Base-by-base conservation (phyloP, 2,113 vertebrate species). In the Cranoglanis bouderius region DNA sequence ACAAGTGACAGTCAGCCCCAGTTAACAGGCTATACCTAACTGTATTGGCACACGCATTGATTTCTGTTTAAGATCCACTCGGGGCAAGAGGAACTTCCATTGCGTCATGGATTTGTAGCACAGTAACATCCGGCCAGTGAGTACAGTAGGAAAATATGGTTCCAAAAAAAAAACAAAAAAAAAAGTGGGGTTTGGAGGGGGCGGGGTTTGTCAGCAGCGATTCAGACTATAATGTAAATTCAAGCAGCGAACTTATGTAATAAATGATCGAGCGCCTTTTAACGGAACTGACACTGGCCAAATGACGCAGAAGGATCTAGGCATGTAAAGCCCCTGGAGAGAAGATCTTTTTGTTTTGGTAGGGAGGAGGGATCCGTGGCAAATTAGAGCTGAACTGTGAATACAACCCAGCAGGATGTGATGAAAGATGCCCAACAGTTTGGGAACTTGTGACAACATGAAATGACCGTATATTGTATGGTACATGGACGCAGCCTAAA, bases 21-120 rank as follows among this genome's bases (percentile, higher is more conserved):
- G 74, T 92, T 59, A 85, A 70, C 57, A 51, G 43, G 51, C 63
- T 51, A 14, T n/a, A 85, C 43, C 51, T 77, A 78, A n/a, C 55
- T 87, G 6, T 75, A 84, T n/a, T 78, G 85, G 89, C 74, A 70
- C 85, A 86, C 83, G 86, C 90, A 95, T 95, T 91, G 93, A 95
- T 94, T 88, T 46, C 26, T 65, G 83, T 53, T 90, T 57, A 61
- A 89, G 88, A 90, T 88, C 88, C 85, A 91, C 70, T 82, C 84
- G 87, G 90, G 84, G 85, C 72, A 87, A 93, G 84, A 85, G 89
- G 92, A 94, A 91, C 93, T 95, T 94, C 93, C 94, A 90, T 92
- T 91, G 81, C 67, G 49, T 85, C 86, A 89, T 77, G n/a, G 78
- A 89, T 82, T 40, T 43, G 24, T 77, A 51, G 63, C 55, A 55